Evolutionary conservation across 2,113 vertebrate species (phyloP).

Genomic region (Megaceryle torquata): DNA sequence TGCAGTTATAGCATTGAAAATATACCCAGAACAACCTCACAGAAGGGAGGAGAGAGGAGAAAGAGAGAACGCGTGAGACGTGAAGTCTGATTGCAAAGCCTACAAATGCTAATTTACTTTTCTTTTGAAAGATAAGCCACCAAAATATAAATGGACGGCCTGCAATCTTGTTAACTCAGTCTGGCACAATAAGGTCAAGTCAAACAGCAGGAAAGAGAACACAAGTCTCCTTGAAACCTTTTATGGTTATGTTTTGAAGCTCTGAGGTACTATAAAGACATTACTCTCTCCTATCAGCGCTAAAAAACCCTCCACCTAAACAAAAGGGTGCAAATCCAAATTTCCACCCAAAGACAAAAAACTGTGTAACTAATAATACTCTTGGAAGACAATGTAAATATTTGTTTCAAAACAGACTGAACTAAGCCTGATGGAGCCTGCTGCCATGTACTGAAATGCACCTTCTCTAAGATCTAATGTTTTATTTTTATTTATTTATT

Average conservation of each 20-base stretch:
- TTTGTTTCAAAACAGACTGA: neutral
- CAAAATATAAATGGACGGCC: slow-evolving; percentile 23
- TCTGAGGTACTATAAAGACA: neutral
- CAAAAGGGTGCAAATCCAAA: neutral
- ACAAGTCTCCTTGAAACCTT: slow-evolving; percentile 44
- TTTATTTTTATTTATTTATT: neutral
- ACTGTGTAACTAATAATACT: neutral
- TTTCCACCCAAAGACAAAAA: neutral
- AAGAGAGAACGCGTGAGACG: neutral
- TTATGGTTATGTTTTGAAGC: slow-evolving; percentile 29
- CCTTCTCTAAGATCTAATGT: neutral
- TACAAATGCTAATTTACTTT: slow-evolving; percentile 1
- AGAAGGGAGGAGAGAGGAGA: neutral
- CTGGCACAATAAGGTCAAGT: slow-evolving; percentile 63
- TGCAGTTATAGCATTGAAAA: neutral
- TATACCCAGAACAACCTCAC: neutral
- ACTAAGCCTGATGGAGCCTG: neutral
- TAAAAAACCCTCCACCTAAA: neutral
- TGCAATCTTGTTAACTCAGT: slow-evolving; percentile 43
- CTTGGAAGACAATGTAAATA: neutral
- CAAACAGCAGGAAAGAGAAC: slow-evolving; percentile 19
- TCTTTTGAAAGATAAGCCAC: slow-evolving; percentile 39
- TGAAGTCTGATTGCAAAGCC: slow-evolving; percentile 17
- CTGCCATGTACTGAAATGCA: neutral
- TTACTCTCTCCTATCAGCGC: neutral